phyloP scores from a whole-genome alignment of 2,113 vertebrate species.

The Pseudonaja textilis region DNA sequence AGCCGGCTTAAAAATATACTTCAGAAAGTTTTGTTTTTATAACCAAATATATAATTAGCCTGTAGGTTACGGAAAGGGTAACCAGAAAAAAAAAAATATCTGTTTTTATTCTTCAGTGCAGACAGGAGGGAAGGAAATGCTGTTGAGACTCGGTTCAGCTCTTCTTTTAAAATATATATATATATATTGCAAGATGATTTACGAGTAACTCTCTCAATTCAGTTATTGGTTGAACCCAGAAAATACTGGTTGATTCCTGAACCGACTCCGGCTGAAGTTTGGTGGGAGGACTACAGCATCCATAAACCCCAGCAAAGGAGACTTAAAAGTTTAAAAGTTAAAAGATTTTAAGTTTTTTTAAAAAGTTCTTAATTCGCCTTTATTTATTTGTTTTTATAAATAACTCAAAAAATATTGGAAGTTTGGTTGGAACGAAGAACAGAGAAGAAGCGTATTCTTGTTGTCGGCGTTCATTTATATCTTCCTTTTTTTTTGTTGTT shows the following conservation, averaged over 20 bases:
- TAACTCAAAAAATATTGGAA: neutral
- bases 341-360: too few species aligned
- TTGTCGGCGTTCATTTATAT: neutral
- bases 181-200: too few species aligned
- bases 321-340: too few species aligned
- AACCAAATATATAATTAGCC: constrained; percentile 19
- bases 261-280: neutral
- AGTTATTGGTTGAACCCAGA: neutral
- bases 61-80: constrained; percentile 12
- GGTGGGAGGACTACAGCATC: neutral
- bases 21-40: neutral
- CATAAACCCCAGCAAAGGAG: neutral
- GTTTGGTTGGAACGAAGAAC: neutral
- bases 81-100: neutral
- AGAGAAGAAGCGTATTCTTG: too few species aligned
- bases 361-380: too few species aligned
- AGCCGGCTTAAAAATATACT: neutral
- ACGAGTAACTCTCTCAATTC: too few species aligned
- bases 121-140: neutral
- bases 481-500: neutral
- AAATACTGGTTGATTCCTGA: neutral
- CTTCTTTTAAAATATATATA: too few species aligned
- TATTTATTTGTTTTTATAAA: too few species aligned
- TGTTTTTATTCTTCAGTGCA: neutral
- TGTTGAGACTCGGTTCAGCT: neutral